Evolutionary conservation across 2,888 invertebrate genomes (phyloP).

Genomic region (Andrena hattorfiana): DNA sequence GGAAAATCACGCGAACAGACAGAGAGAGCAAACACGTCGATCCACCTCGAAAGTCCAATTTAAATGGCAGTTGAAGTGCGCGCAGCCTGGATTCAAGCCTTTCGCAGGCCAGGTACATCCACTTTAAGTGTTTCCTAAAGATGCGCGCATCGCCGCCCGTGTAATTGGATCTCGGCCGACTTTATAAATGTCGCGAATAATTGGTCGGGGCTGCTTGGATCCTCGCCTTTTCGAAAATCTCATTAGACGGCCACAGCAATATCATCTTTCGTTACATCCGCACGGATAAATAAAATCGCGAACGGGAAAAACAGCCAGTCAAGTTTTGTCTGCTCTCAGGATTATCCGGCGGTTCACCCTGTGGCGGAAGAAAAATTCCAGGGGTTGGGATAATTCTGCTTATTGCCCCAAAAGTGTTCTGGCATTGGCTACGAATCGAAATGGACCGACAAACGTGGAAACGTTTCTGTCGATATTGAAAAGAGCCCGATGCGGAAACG

Average conservation of each 20-base stretch:
- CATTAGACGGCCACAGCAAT: slow-evolving; percentile 42
- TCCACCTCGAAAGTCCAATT: slow-evolving; percentile 23
- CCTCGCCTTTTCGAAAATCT: slow-evolving; percentile 41
- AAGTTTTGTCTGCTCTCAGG: slow-evolving; percentile 33
- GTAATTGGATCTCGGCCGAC: slow-evolving; percentile 62
- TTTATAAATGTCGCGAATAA: slow-evolving; percentile 63
- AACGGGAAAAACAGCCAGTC: background rate
- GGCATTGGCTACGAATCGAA: slow-evolving; percentile 23
- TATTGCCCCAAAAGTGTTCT: slow-evolving; percentile 29
- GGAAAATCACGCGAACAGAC: background rate
- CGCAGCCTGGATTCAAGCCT: slow-evolving; percentile 7
- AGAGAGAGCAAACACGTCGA: slow-evolving; percentile 17
- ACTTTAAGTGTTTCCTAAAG: slow-evolving; percentile 59
- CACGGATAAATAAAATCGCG: slow-evolving; percentile 24
- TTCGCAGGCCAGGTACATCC: slow-evolving; percentile 40
- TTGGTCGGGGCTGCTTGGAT: slow-evolving; percentile 29
- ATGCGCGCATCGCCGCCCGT: slow-evolving; percentile 41
- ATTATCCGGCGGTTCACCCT: slow-evolving; percentile 22
- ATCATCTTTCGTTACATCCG: slow-evolving; percentile 30
- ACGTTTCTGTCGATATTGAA: slow-evolving; percentile 24
- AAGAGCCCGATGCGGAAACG: slow-evolving; percentile 1
- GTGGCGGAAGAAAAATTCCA: slow-evolving; percentile 24
- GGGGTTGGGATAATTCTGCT: slow-evolving; percentile 41
- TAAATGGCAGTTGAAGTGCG: background rate
- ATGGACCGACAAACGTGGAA: slow-evolving; percentile 14